A percentile compares a stretch with the other conserved stretches of the same genome.
phyloP scores from a whole-genome alignment of 2,797 vertebrate species.

The Muscicapa striata region DNA sequence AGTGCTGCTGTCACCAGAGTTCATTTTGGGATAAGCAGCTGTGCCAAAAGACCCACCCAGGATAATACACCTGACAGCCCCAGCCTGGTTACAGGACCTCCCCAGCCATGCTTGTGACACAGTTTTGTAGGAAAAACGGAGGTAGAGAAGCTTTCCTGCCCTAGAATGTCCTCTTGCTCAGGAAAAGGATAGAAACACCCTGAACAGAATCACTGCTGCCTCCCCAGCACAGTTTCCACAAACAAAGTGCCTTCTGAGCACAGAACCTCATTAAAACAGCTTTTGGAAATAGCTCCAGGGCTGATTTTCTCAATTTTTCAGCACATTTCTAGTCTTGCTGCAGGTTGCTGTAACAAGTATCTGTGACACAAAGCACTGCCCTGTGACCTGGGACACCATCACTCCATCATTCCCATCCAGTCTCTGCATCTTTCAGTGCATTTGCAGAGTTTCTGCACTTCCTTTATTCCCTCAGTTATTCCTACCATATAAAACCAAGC shows the following conservation, averaged over 20 bases:
- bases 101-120: fast-evolving
- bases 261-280: neutral
- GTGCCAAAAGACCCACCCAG: neutral
- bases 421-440: neutral
- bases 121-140: neutral
- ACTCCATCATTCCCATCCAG: neutral
- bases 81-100: neutral
- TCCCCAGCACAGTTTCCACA: neutral
- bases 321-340: neutral
- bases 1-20: neutral
- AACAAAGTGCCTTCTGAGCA: neutral
- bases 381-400: neutral
- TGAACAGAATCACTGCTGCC: neutral
- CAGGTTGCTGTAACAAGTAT: fast-evolving
- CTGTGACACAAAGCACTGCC: neutral
- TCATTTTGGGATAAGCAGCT: neutral
- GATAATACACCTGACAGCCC: neutral
- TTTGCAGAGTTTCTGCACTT: neutral
- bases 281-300: neutral
- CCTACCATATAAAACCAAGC: neutral
- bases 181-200: neutral
- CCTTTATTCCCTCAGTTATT: neutral
- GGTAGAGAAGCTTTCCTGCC: neutral
- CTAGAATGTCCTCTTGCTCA: fast-evolving
- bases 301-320: neutral